Conservation (phyloP, 1,140 invertebrate genomes). For the Drosophila tropicalis region DNA sequence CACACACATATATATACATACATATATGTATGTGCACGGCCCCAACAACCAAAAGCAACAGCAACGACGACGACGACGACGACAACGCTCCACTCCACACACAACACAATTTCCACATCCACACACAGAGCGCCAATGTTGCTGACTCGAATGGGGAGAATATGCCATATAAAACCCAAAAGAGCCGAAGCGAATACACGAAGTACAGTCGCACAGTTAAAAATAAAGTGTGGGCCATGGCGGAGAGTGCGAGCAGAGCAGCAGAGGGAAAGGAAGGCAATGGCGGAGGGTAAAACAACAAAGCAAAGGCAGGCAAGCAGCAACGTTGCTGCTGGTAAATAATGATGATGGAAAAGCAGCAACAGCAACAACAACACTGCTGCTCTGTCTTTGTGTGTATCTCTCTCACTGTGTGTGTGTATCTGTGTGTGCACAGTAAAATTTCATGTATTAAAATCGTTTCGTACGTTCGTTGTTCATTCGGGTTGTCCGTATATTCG, state of each 20-base stretch:
- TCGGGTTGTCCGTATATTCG: constrained; percentile 29
- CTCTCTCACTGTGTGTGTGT: constrained; percentile 20
- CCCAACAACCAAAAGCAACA: constrained; percentile 13
- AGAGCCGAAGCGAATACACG: constrained; percentile 66
- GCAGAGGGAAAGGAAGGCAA: constrained; percentile 31
- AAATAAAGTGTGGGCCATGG: constrained; percentile 72
- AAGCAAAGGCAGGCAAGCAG: constrained; percentile 47
- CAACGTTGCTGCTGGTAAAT: constrained; percentile 65
- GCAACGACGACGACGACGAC: constrained; percentile 39
- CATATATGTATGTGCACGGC: constrained; percentile 49
- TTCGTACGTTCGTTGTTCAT: constrained; percentile 32
- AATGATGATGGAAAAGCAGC: constrained; percentile 68
- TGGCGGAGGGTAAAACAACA: constrained; percentile 76
- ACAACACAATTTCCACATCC: constrained; percentile 56
- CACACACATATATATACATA: constrained; percentile 26
- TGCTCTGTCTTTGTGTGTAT: constrained; percentile 22
- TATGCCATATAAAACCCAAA: constrained; percentile 66
- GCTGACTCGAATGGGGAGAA: constrained; percentile 67
- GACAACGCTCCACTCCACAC: constrained; percentile 50
- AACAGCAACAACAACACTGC: constrained; percentile 45
- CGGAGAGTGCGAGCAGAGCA: constrained; percentile 26
- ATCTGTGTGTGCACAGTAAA: constrained; percentile 51
- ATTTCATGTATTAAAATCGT: constrained; percentile 67
- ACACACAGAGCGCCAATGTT: constrained; percentile 51
- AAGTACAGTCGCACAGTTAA: constrained; percentile 82